phyloP scores from a whole-genome alignment of 2,888 invertebrate genomes.

The Eristalis arbustorum region DNA sequence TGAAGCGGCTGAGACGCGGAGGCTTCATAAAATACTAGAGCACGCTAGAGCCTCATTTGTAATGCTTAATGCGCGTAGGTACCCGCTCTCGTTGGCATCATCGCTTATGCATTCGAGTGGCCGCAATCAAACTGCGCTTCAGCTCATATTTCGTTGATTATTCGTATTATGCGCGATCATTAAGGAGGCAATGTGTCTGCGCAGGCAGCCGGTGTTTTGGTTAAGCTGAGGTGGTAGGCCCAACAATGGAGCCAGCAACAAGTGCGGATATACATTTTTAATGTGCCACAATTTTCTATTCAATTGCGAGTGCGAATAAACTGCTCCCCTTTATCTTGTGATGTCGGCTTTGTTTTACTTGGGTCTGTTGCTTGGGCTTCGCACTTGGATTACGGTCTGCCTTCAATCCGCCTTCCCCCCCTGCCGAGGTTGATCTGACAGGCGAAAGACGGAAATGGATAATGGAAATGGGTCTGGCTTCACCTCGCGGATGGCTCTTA shows the following conservation, averaged over 20 bases:
- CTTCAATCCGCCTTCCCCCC: neutral
- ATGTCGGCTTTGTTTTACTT: neutral
- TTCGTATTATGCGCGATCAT: constrained; percentile 58
- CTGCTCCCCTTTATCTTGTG: constrained; percentile 35
- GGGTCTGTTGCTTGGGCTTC: neutral
- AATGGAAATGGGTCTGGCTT: constrained; percentile 21
- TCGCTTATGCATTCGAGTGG: constrained; percentile 56
- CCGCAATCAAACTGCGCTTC: constrained; percentile 52
- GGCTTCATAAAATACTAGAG: constrained; percentile 40
- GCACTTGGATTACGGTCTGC: neutral
- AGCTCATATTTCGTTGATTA: constrained; percentile 41
- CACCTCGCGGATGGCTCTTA: neutral
- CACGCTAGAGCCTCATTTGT: constrained; percentile 68
- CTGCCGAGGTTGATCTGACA: neutral
- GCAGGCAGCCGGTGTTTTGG: constrained; percentile 13
- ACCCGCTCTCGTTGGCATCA: constrained; percentile 14
- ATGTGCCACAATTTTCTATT: constrained; percentile 63
- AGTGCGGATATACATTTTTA: constrained; percentile 63
- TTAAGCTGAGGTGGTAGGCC: neutral
- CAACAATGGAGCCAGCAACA: constrained; percentile 17
- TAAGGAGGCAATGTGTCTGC: constrained; percentile 44
- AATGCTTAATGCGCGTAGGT: constrained; percentile 57
- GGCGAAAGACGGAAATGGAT: constrained; percentile 45
- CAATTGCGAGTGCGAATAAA: constrained; percentile 61
- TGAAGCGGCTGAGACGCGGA: neutral